Conservation (phyloP, 2,113 vertebrate genomes). For the Siphamia tubifer region DNA sequence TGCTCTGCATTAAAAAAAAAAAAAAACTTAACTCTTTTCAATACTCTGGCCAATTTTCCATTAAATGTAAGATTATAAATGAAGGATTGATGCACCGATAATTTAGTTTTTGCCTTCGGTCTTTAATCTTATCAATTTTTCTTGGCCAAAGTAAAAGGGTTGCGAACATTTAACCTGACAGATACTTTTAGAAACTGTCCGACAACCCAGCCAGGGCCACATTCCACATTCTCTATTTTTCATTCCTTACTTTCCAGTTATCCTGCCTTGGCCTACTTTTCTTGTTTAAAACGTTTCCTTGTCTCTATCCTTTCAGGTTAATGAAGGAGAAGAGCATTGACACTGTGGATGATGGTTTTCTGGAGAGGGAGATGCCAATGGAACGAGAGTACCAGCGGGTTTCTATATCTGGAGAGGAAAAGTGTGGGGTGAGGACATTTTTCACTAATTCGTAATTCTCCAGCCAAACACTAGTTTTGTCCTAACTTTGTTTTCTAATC, state of each 20-base stretch:
- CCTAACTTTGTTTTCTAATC: background rate
- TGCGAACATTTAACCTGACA: too few species aligned
- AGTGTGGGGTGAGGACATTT: slow-evolving; percentile 87
- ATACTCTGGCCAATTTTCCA: too few species aligned
- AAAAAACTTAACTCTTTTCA: too few species aligned
- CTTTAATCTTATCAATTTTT: too few species aligned
- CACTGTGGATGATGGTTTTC: slow-evolving; percentile 78
- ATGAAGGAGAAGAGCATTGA: slow-evolving; percentile 84
- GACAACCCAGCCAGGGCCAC: too few species aligned
- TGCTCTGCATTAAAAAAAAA: too few species aligned
- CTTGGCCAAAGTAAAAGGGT: too few species aligned
- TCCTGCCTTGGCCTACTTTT: background rate
- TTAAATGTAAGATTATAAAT: too few species aligned
- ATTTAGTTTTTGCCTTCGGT: too few species aligned
- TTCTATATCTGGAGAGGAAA: slow-evolving; percentile 94
- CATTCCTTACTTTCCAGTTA: background rate
- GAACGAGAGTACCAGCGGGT: slow-evolving; percentile 92
- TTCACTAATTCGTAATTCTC: background rate
- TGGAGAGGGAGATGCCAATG: slow-evolving; percentile 77
- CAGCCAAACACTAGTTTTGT: background rate
- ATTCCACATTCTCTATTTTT: too few species aligned
- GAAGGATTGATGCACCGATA: too few species aligned
- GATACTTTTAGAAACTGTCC: too few species aligned
- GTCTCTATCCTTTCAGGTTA: slow-evolving; percentile 64
- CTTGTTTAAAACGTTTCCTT: background rate